Evolutionary conservation across 2,888 invertebrate species (phyloP).

Genomic region (Halocaridina rubra): DNA sequence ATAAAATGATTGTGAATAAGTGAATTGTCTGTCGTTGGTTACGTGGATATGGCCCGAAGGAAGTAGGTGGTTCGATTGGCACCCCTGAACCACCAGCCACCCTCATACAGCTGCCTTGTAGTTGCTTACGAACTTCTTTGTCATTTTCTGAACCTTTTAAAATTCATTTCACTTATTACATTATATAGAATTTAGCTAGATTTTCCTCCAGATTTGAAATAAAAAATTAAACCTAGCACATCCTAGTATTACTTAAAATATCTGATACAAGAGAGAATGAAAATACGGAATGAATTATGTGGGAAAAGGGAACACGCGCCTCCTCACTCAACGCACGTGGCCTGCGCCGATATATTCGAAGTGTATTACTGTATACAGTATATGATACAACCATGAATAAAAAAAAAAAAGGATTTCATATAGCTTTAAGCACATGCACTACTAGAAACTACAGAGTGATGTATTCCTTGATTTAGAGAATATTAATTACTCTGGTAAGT

Average conservation of each 20-base stretch:
- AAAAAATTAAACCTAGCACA: no score
- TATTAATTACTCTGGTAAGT: not conserved
- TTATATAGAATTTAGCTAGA: no score
- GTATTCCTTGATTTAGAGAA: no score
- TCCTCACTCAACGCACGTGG: conserved; percentile 36
- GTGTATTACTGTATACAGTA: conserved; percentile 46
- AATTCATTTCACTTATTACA: not conserved
- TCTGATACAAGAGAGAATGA: no score
- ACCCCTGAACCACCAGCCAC: conserved; percentile 32
- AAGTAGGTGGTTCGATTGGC: conserved; percentile 21
- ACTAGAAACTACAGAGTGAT: no score
- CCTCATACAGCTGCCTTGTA: conserved; percentile 38
- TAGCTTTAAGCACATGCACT: conserved; percentile 43
- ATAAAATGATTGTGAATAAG: no score
- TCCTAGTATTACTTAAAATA: no score
- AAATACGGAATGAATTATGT: not conserved
- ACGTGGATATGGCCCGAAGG: conserved; percentile 17
- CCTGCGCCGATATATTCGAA: conserved; percentile 50
- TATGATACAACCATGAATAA: no score
- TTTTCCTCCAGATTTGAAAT: no score
- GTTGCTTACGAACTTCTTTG: conserved; percentile 26
- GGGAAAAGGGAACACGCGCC: conserved; percentile 21
- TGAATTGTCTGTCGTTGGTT: no score
- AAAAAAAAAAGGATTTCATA: no score
- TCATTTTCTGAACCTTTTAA: not conserved